Base-by-base conservation (phyloP, 2,888 invertebrate genomes). In the Drosophila aldrichi region DNA sequence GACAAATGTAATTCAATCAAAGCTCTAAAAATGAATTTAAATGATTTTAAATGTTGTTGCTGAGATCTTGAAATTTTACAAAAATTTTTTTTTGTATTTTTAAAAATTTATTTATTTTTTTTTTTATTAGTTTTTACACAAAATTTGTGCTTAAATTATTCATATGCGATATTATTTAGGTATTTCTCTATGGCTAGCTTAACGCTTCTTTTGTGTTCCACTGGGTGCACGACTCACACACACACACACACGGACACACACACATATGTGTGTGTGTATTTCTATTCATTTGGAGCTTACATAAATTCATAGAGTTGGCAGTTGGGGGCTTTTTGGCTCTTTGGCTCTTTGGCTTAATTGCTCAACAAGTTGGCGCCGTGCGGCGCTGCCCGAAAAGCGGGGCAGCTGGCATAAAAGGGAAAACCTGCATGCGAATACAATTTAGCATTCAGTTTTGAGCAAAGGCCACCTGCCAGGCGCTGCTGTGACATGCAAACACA, bases 361-460 rank as follows among this genome's bases (percentile, higher is more conserved):
- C 75, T 84, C 84, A 86, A 87, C 84, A 83, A 87, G 84, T 84
- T 84, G 84, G 77, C 73, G 70, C 70, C 83, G 75, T 81, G 87
- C 67, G 51, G 81, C 41, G 77, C 16, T 41, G n/a, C 36, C 61
- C 25, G 48, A 29, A 29, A 29, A 14, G 34, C 34, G 12, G 12
- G 29, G 29, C 40, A n/a, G 38, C 40, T 18, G 51, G 25, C 16
- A 43, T 41, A 20, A 36, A 34, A 51, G 20, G 18, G 20, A 57
- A 57, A 62, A 58, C 41, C 38, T 48, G 29, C 51, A 69, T 66
- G 60, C 51, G 62, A 64, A 65, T 73, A 62, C 62, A 63, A 60
- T 67, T 68, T 72, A 46, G 60, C 73, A 76, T 70, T 78, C 62
- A 57, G 65, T 77, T 74, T 74, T 57, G 43, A 20, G 65, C 20